Evolutionary conservation across 2,888 invertebrate species (phyloP), one percentile per base, ranked within the genome.

Genomic region (Cerceris ruficornis): DNA sequence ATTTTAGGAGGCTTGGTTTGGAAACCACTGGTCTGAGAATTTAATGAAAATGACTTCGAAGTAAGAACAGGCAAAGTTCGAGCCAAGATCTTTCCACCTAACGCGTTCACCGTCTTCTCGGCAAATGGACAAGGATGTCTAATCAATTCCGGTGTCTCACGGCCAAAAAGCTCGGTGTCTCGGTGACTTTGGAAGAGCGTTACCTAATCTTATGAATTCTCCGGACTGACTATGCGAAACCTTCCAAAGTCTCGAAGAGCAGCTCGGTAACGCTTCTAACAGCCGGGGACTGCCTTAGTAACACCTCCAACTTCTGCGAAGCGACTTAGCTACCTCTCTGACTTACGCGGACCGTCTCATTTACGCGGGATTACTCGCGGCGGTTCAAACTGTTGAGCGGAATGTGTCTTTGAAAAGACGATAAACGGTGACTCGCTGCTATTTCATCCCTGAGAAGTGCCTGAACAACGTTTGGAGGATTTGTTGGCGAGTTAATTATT

Each of bases 281-380:
- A 62, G 58, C 42, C 17, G 15, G 50, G 17, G 43, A 69, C 50
- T 39, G 15, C 13, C 43, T 13, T 46, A 50, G 62, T 69, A 62
- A 62, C 73, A 62, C 50, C 60, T 60, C 43, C 55, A 52, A 69
- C 42, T 69, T 55, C 28, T 57, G 42, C 68, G 57, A 57, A 43
- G 62, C 42, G 9, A 50, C 73, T 73, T 68, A 73, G 55, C 61
- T 43, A 62, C 61, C 73, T 68, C 61, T 61, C 68, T 57, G 68
- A 73, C 15, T 73, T 73, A 55, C 7, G 7, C 28, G 57, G 49
- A 50, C 42, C 55, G 14, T 73, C 62, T 68, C 73, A 50, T 73
- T 69, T 69, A 69, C 58, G 62, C n/a, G 9, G 69, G 68, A 62
- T 73, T 69, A 73, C 69, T 73, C 9, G 73, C 61, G 69, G 73